Evolutionary conservation across 2,797 vertebrate genomes (phyloP).

Genomic region (Pachyuromys duprasi): DNA sequence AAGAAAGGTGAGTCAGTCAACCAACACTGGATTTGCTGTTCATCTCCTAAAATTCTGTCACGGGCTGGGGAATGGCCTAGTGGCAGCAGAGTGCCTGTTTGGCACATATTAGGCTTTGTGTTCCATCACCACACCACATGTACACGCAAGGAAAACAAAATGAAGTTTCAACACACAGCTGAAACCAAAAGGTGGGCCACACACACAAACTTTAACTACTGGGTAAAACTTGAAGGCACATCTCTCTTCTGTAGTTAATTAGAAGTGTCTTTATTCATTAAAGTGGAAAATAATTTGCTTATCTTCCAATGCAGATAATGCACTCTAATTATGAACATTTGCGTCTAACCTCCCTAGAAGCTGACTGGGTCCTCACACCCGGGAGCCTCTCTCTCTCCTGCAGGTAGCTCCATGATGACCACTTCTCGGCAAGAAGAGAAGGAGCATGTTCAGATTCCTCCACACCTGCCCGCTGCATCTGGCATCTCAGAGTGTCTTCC

Average conservation of each 20-base stretch:
- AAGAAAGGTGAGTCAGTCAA: neutral
- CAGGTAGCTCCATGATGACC: neutral
- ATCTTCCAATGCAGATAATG: conserved; percentile 69
- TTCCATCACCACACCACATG: neutral
- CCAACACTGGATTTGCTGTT: conserved; percentile 18
- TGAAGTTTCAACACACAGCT: conserved; percentile 34
- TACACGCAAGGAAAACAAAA: neutral
- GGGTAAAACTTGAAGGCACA: conserved; percentile 61
- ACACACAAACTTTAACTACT: conserved; percentile 56
- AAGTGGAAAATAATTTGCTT: conserved; percentile 73
- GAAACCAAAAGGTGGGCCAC: neutral
- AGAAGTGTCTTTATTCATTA: conserved; percentile 72
- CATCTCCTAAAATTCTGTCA: conserved; percentile 51
- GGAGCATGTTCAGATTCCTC: neutral
- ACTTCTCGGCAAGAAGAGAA: neutral
- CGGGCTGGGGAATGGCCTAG: neutral
- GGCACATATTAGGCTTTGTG: neutral
- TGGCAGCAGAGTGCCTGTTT: neutral
- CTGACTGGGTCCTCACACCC: neutral
- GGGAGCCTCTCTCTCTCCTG: neutral
- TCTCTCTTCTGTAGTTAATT: conserved; percentile 71
- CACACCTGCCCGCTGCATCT: neutral
- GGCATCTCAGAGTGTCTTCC: neutral
- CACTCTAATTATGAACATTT: conserved; percentile 24
- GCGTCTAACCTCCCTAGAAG: conserved; percentile 21